Percentiles rank a stretch among this genome's conserved stretches.
These are phyloP conservation scores for Dromiciops gliroides DNA, from an alignment of 2,113 vertebrate genomes.

Conservation along the genomic window DNA sequence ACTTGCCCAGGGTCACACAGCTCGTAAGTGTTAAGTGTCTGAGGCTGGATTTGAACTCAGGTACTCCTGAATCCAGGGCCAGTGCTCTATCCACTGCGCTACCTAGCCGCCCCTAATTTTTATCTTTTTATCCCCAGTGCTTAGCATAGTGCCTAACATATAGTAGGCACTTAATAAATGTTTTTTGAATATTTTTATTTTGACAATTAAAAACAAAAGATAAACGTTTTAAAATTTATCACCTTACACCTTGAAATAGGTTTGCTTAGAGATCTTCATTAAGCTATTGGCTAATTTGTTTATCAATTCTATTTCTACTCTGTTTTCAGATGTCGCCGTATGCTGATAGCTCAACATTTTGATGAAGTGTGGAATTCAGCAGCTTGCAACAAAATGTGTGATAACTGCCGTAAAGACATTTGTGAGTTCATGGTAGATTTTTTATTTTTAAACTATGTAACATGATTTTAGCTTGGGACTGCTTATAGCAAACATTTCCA, in stretches of 20 bases:
- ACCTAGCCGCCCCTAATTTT: too few relatives aligned
- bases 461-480: not conserved
- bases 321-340: constrained; percentile 91
- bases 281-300: constrained; percentile 1
- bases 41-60: too few relatives aligned
- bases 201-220: not conserved
- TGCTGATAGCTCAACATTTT: constrained; percentile 94
- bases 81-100: too few relatives aligned
- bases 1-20: too few relatives aligned
- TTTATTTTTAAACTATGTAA: constrained; percentile 10
- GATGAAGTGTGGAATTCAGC: constrained; percentile 96
- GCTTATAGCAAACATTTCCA: not conserved
- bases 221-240: not conserved
- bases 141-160: not conserved
- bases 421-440: constrained; percentile 82
- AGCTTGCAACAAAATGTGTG: constrained; percentile 94
- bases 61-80: too few relatives aligned
- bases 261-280: not conserved
- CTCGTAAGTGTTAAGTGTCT: too few relatives aligned
- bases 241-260: not conserved
- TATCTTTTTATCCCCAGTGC: not conserved
- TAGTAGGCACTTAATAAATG: not conserved
- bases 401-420: constrained; percentile 88
- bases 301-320: not conserved
- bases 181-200: not conserved